These are phyloP conservation scores for Polyommatus iphigenia DNA, from an alignment of 2,888 invertebrate genomes.

Conservation along the genomic window DNA sequence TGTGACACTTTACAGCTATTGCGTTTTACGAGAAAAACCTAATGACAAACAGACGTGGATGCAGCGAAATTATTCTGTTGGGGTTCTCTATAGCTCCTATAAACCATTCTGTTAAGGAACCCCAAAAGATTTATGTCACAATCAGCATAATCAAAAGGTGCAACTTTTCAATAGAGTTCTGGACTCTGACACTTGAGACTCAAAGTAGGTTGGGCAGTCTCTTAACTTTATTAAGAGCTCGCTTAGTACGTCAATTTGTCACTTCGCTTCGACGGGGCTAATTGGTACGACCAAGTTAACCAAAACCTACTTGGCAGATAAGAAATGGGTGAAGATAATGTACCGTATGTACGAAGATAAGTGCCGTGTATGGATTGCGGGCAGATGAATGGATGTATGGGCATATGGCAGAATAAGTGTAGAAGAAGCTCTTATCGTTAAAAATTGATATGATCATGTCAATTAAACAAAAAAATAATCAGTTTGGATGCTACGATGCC, in stretches of 20 bases:
- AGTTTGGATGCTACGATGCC: too few species aligned
- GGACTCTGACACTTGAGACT: constrained; percentile 36
- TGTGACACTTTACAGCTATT: too few species aligned
- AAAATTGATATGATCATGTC: too few species aligned
- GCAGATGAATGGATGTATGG: too few species aligned
- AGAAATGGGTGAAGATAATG: not conserved
- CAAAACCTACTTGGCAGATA: not conserved
- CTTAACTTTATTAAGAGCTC: constrained; percentile 28
- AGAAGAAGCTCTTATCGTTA: too few species aligned
- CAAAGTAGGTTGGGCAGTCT: constrained; percentile 22
- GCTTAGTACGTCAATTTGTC: constrained; percentile 24
- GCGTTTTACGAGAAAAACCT: too few species aligned
- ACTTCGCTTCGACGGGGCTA: constrained; percentile 14
- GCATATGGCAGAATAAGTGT: too few species aligned
- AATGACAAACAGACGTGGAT: too few species aligned
- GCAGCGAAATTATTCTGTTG: too few species aligned
- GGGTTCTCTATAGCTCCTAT: too few species aligned
- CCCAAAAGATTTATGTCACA: not conserved
- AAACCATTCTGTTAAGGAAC: not conserved
- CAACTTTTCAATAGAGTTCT: constrained; percentile 28
- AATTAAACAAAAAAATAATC: too few species aligned
- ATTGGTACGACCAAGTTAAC: not conserved
- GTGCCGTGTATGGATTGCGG: too few species aligned
- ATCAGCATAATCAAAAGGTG: not conserved
- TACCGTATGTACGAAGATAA: not conserved